Percentiles rank a stretch among this genome's conserved stretches.
These are phyloP conservation scores for Crocidura indochinensis DNA, from an alignment of 2,797 vertebrate species.

Conservation along the genomic window DNA sequence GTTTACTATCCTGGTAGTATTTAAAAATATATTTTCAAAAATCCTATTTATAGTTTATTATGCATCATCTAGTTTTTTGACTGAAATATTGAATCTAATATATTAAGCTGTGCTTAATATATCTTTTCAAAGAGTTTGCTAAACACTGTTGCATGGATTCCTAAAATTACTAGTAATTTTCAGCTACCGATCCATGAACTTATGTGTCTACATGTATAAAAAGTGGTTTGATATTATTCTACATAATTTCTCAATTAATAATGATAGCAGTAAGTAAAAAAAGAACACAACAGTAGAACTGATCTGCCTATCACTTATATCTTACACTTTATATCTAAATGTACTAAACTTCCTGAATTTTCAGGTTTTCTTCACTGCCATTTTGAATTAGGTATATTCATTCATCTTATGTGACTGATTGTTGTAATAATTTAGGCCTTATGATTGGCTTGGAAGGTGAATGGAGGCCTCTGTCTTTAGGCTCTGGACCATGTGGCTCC, in stretches of 20 bases:
- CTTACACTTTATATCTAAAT: slow-evolving; percentile 7
- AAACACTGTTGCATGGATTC: not conserved
- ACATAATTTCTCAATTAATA: slow-evolving; percentile 19
- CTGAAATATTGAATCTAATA: not conserved
- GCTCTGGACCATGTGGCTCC: no score
- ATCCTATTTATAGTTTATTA: not conserved
- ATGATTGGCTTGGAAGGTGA: no score
- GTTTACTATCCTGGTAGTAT: slow-evolving; percentile 16
- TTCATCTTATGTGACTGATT: not conserved
- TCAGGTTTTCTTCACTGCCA: not conserved
- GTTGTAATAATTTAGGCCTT: no score
- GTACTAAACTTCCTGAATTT: not conserved
- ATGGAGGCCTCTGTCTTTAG: no score
- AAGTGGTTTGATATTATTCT: no score
- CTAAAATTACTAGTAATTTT: not conserved
- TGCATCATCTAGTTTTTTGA: slow-evolving; percentile 3
- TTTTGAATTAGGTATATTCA: not conserved
- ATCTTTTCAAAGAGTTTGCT: slow-evolving; percentile 1
- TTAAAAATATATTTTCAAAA: not conserved
- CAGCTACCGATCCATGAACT: no score
- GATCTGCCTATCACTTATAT: not conserved
- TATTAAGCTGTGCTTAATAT: not conserved
- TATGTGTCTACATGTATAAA: no score
- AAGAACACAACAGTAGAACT: not conserved
- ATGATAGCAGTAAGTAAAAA: not conserved